These are phyloP conservation scores for Dendroctonus ponderosae DNA, from an alignment of 1,140 invertebrate genomes.

Conservation along the genomic window DNA sequence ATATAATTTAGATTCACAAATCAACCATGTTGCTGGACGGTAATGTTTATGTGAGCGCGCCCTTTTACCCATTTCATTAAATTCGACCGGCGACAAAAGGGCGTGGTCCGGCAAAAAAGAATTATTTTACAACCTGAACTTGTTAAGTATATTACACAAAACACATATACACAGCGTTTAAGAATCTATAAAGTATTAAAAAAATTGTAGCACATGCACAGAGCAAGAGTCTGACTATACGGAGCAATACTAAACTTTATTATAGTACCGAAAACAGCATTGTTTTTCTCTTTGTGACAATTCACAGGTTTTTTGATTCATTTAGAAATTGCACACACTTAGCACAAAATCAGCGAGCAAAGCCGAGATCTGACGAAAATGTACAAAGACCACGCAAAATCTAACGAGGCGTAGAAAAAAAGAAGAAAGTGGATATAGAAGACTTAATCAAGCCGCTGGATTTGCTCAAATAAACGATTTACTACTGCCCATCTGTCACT, in stretches of 20 bases:
- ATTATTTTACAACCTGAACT: constrained; percentile 17
- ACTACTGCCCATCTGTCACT: too few species aligned
- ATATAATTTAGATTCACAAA: constrained; percentile 29
- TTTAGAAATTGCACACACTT: constrained; percentile 14
- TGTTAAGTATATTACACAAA: constrained; percentile 36
- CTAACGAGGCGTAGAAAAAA: too few species aligned
- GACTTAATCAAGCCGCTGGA: too few species aligned
- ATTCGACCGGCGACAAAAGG: background rate
- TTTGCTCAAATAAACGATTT: too few species aligned
- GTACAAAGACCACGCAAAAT: constrained; percentile 13
- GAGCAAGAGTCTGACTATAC: constrained; percentile 49
- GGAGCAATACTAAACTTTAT: constrained; percentile 44
- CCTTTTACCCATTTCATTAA: background rate
- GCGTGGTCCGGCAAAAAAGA: constrained; percentile 5
- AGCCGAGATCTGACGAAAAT: constrained; percentile 17
- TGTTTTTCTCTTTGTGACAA: too few species aligned
- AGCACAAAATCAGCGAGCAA: constrained; percentile 17
- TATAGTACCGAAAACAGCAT: constrained; percentile 12
- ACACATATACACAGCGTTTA: constrained; percentile 42
- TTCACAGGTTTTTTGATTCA: too few species aligned
- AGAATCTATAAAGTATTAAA: constrained; percentile 25
- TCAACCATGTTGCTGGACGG: background rate
- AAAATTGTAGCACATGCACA: constrained; percentile 48
- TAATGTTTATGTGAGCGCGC: constrained; percentile 8
- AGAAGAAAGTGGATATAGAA: too few species aligned